These are phyloP conservation scores for Pseudomugil gertrudae DNA, from an alignment of 2,797 vertebrate genomes.

Conservation along the genomic window DNA sequence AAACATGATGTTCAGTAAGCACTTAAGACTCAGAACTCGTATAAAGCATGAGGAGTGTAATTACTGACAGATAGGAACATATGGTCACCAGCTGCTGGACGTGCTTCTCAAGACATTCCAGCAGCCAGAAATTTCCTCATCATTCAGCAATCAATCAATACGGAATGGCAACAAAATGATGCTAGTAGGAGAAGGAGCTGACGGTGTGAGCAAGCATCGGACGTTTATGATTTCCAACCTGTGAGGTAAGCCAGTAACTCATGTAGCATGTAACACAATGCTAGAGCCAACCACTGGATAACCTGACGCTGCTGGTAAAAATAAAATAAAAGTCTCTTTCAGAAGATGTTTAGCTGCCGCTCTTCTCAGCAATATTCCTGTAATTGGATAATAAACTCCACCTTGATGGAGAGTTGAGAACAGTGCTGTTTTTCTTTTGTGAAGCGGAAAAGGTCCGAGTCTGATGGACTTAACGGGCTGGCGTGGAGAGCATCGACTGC, in stretches of 20 bases:
- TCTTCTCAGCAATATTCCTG: constrained; percentile 33
- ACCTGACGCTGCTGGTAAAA: constrained; percentile 18
- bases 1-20: not conserved
- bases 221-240: not conserved
- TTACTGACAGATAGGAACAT: not conserved
- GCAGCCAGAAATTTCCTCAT: not conserved
- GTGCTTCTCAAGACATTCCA: not conserved
- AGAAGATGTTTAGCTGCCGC: constrained; percentile 39
- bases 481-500: constrained; percentile 54
- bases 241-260: not conserved
- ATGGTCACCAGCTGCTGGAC: not conserved
- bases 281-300: constrained; percentile 1
- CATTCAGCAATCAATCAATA: not conserved
- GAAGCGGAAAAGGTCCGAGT: constrained; percentile 46
- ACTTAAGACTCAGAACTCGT: not conserved
- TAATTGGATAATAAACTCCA: constrained; percentile 69
- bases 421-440: constrained; percentile 36
- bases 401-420: constrained; percentile 57
- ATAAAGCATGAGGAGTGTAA: not conserved
- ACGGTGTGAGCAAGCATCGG: not conserved
- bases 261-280: not conserved
- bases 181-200: not conserved
- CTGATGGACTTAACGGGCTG: constrained; percentile 55
- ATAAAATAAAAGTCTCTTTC: constrained; percentile 42
- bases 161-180: not conserved